Conservation (phyloP, 2,797 vertebrate genomes). For the Spinus pinus region DNA sequence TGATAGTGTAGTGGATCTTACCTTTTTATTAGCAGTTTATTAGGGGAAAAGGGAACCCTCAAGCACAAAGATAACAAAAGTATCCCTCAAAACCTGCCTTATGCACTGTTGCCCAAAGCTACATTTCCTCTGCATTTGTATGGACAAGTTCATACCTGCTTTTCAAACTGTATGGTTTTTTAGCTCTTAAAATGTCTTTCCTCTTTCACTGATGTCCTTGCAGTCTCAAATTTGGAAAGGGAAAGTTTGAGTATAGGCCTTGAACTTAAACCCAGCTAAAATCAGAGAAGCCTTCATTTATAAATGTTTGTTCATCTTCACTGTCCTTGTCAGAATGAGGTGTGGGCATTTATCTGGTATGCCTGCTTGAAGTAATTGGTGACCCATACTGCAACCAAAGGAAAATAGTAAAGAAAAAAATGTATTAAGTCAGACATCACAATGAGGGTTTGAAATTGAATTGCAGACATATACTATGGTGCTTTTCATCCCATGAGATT, state of each 20-base stretch:
- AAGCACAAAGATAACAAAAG: background rate
- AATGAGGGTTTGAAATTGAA: slow-evolving; percentile 13
- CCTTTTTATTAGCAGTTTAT: background rate
- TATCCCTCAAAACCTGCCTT: background rate
- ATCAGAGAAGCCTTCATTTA: background rate
- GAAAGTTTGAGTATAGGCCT: background rate
- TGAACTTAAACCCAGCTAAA: background rate
- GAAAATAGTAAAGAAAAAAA: background rate
- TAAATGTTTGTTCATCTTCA: background rate
- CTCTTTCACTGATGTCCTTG: background rate
- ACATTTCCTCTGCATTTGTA: background rate
- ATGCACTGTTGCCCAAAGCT: background rate
- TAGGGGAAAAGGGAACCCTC: background rate
- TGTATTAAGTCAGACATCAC: background rate
- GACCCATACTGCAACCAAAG: background rate
- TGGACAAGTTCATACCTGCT: background rate
- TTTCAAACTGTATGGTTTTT: background rate
- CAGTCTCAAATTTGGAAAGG: background rate
- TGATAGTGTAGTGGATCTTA: background rate
- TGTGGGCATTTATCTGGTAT: background rate
- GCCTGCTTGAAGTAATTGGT: background rate
- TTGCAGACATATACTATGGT: background rate
- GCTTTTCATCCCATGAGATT: slow-evolving; percentile 22
- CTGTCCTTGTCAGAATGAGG: background rate
- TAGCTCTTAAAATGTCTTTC: background rate